Evolutionary conservation across 2,888 invertebrate genomes (phyloP).

Genomic region (Rhamphomyia laevipes): DNA sequence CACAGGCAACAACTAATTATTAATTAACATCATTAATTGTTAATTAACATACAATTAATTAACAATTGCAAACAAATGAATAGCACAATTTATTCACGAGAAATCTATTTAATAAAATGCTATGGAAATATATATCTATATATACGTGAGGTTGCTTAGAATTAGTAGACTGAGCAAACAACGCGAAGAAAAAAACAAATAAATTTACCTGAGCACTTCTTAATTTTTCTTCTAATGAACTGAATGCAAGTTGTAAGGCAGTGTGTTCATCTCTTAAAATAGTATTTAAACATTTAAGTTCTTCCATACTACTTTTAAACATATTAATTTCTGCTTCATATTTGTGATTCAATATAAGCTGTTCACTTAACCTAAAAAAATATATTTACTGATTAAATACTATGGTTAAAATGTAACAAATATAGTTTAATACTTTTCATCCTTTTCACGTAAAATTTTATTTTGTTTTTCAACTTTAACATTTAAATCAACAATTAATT

Average conservation of each 20-base stretch:
- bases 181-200: background rate
- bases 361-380: conserved; percentile 53
- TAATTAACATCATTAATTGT: too few relatives aligned
- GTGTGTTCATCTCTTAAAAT: conserved; percentile 88
- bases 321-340: conserved; percentile 62
- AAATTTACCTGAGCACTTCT: conserved; percentile 59
- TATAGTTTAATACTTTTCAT: conserved; percentile 52
- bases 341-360: conserved; percentile 50
- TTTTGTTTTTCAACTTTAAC: conserved; percentile 74
- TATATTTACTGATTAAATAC: background rate
- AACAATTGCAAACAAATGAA: too few relatives aligned
- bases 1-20: too few relatives aligned
- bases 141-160: too few relatives aligned
- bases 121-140: too few relatives aligned
- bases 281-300: conserved; percentile 74
- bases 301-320: conserved; percentile 57
- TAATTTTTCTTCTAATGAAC: conserved; percentile 79
- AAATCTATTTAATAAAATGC: too few relatives aligned
- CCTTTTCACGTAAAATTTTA: conserved; percentile 59
- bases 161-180: too few relatives aligned
- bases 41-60: too few relatives aligned
- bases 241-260: conserved; percentile 83
- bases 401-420: background rate
- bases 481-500: conserved; percentile 85
- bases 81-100: too few relatives aligned